Conservation (phyloP, 2,888 invertebrate genomes). For the Himalopsyche japonica region DNA sequence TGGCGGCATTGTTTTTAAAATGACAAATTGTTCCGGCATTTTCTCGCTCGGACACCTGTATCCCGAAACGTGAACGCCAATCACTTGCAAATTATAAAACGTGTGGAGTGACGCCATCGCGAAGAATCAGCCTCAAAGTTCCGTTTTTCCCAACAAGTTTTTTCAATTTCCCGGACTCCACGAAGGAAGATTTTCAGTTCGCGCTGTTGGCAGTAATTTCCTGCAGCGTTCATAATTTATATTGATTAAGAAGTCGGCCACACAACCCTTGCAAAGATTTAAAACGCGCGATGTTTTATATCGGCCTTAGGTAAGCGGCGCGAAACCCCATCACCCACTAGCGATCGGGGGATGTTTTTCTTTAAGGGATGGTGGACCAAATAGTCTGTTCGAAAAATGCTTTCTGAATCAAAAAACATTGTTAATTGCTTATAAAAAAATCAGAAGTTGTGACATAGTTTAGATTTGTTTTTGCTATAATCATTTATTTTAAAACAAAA, state of each 20-base stretch:
- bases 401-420: not conserved
- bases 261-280: constrained; percentile 40
- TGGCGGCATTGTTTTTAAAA: not conserved
- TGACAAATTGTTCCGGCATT: not conserved
- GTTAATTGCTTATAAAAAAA: not conserved
- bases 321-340: not conserved
- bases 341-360: not conserved
- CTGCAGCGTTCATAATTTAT: constrained; percentile 38
- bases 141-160: constrained; percentile 12
- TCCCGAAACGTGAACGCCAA: not conserved
- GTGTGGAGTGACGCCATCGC: not conserved
- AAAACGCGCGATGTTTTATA: constrained; percentile 39
- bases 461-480: too few relatives aligned
- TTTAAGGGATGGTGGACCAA: not conserved
- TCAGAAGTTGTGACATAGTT: too few relatives aligned
- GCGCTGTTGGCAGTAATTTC: constrained; percentile 34
- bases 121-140: not conserved
- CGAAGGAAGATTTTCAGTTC: not conserved
- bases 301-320: constrained; percentile 8
- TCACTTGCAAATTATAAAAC: not conserved
- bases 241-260: constrained; percentile 40
- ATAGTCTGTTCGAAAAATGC: not conserved
- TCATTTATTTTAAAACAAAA: too few relatives aligned
- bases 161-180: constrained; percentile 19
- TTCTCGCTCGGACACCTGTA: not conserved